phyloP scores from a whole-genome alignment of 2,888 invertebrate genomes.

The Alloplasta piceator region DNA sequence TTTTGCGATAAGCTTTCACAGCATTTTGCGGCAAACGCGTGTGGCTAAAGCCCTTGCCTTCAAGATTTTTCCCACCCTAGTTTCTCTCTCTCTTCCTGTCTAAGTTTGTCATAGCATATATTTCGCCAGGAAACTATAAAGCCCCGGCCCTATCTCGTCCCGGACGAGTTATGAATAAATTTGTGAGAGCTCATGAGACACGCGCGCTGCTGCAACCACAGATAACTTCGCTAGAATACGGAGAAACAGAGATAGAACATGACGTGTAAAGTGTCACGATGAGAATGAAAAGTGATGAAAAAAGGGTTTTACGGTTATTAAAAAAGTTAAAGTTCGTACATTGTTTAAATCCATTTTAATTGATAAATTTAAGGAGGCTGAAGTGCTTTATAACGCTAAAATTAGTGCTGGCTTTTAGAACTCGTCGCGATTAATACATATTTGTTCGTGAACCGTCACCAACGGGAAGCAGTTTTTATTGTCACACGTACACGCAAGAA shows the following conservation, averaged over 20 bases:
- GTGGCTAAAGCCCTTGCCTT: slow-evolving; percentile 29
- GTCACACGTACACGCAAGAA: no score
- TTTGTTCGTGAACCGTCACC: no score
- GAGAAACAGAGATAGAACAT: slow-evolving; percentile 2
- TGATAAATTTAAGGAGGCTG: no score
- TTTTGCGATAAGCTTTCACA: slow-evolving; percentile 59
- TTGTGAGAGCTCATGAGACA: slow-evolving; percentile 66
- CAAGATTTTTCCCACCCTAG: slow-evolving; percentile 56
- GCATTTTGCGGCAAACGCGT: slow-evolving; percentile 11
- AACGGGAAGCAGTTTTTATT: no score
- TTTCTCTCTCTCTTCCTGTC: neutral
- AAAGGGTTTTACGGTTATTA: slow-evolving; percentile 27
- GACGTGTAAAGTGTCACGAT: slow-evolving; percentile 19
- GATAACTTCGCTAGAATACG: slow-evolving; percentile 1
- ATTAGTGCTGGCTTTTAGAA: no score
- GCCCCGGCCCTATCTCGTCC: slow-evolving; percentile 37
- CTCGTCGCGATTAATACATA: no score
- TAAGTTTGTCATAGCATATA: slow-evolving; percentile 36
- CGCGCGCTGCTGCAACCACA: neutral
- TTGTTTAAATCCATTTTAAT: neutral
- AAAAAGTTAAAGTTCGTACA: neutral
- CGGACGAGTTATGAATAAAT: slow-evolving; percentile 70
- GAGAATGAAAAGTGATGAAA: neutral
- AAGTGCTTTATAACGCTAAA: no score
- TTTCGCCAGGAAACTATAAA: slow-evolving; percentile 56